Evolutionary conservation across 2,113 vertebrate genomes (phyloP), one percentile per base, ranked within the genome.

Genomic region (Panthera uncia): DNA sequence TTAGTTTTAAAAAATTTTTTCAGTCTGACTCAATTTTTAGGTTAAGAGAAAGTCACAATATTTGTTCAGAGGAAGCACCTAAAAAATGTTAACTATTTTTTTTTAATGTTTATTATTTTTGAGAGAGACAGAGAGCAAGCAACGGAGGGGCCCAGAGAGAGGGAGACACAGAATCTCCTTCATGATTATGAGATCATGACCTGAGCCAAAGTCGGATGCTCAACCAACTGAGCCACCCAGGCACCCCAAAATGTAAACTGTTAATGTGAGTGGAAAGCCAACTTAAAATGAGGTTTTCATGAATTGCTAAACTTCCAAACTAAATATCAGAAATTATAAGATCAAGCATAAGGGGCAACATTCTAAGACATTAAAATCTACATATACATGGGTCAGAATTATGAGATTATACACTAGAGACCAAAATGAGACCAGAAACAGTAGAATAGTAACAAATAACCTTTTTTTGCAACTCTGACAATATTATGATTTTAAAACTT

Each of bases 1-100:
- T 83, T 79, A 88, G 89, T 38, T 81, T 95, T 85, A 4, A 80
- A 71, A 71, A 82, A 15, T 38, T 94, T 91, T 45, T 79, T 91
- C 57, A 76, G 11, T 94, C 38, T 91, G 52, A 87, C 29, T 93
- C 38, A 71, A 84, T 15, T 57, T 76, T 7, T 38, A 84, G 16
- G 3, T 25, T 95, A 93, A 96, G 69, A 29, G 48, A 95, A 79
- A 95, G 10, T 95, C 25, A 94, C 6, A 71, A 2, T 50, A 89
- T 80, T 29, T 91, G 11, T 61, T 80, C 0, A 89, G 27, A 80
- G 29, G 18, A 91, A 86, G 14, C n/a, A 85, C 11, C 16, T 66
- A 48, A 89, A 36, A 50, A 96, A 97, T 85, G 11, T 68, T 94
- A 78, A 95, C 61, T 23, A 1, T 61, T 61, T 61, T 23, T 25